phyloP scores from a whole-genome alignment of 2,113 vertebrate genomes.

The Peromyscus californicus region DNA sequence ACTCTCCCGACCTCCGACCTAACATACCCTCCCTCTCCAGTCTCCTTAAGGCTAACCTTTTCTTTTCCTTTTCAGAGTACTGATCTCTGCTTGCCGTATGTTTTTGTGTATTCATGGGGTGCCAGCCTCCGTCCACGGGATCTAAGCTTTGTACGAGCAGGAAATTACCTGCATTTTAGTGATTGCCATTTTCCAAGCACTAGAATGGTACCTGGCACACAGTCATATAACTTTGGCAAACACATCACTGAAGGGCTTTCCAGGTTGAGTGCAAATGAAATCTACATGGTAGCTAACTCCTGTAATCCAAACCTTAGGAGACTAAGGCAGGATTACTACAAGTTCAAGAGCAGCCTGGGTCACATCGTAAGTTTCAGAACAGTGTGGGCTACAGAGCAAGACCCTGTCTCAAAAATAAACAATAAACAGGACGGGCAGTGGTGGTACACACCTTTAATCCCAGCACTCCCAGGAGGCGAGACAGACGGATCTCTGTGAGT shows the following conservation, averaged over 20 bases:
- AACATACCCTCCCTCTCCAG: background rate
- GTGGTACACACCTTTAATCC: too few species aligned
- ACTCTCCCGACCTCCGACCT: background rate
- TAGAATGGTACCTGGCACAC: background rate
- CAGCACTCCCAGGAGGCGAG: too few species aligned
- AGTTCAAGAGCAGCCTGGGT: too few species aligned
- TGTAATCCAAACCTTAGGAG: background rate
- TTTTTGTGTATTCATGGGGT: background rate
- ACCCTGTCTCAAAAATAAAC: background rate
- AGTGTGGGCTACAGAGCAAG: background rate
- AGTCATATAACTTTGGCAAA: background rate
- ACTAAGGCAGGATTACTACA: background rate
- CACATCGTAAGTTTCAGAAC: background rate
- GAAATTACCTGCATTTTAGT: conserved; percentile 30
- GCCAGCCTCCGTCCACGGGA: background rate
- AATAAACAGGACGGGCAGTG: background rate
- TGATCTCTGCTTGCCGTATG: background rate
- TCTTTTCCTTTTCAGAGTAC: background rate
- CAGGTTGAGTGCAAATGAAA: background rate
- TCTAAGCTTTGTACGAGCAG: background rate
- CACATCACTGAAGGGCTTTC: background rate
- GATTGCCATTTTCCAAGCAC: background rate
- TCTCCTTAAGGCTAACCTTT: background rate
- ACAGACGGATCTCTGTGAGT: too few species aligned
- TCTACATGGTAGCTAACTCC: background rate